A percentile compares a stretch with the other conserved stretches of the same genome.
phyloP scores from a whole-genome alignment of 53 echinoderm and acorn worm genomes.

The Astropecten irregularis region DNA sequence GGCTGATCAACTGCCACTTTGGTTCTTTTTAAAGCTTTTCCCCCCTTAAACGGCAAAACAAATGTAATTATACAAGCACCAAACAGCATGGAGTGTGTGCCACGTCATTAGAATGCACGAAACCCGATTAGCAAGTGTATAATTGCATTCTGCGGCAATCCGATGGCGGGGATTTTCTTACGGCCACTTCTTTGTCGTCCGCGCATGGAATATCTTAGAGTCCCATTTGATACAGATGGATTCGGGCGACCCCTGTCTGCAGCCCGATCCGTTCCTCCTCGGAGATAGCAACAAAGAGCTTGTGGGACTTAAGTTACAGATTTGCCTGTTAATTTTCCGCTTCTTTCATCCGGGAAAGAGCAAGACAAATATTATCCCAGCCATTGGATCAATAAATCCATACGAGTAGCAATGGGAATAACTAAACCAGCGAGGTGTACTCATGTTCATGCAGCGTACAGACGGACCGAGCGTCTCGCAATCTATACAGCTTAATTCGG shows the following conservation, averaged over 20 bases:
- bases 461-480: not conserved
- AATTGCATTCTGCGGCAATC: slow-evolving; percentile 68
- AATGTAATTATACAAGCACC: slow-evolving; percentile 52
- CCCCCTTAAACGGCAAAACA: not conserved
- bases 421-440: not conserved
- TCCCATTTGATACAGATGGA: slow-evolving; percentile 34
- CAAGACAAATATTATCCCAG: slow-evolving; percentile 65
- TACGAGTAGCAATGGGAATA: slow-evolving; percentile 64
- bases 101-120: slow-evolving; percentile 55
- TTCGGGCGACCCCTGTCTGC: slow-evolving; percentile 12
- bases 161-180: slow-evolving; percentile 45
- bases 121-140: slow-evolving; percentile 65
- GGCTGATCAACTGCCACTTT: not conserved
- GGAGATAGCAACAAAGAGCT: slow-evolving; percentile 39
- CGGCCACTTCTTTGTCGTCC: slow-evolving; percentile 52
- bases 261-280: not conserved
- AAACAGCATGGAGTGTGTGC: slow-evolving; percentile 37
- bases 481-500: slow-evolving; percentile 14
- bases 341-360: slow-evolving; percentile 57
- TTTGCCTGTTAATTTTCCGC: slow-evolving; percentile 64
- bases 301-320: slow-evolving; percentile 56
- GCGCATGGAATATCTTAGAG: slow-evolving; percentile 42
- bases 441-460: slow-evolving; percentile 1
- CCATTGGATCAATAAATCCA: slow-evolving; percentile 62
- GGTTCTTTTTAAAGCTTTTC: not conserved